Base-by-base conservation (phyloP, 2,888 invertebrate genomes). In the Phalangium opilio region DNA sequence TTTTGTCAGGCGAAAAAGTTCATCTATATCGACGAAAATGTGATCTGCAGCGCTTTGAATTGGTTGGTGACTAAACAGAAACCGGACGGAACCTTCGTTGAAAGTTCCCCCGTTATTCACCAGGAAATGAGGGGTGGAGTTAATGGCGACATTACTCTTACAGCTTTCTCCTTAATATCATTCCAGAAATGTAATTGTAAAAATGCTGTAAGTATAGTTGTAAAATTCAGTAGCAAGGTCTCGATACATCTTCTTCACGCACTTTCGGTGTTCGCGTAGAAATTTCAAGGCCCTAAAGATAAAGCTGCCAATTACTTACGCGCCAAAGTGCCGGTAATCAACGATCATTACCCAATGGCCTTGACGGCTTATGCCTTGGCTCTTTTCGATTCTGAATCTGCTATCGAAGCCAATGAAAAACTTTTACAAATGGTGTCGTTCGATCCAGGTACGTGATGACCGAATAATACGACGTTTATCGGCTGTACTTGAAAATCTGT, bases 331-430 rank as follows among this genome's bases (percentile, higher is more conserved):
- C 48, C 41, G 1, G 42, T 44, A 2, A 48, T 50, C 8, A 50
- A 50, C 12, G 49, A 55, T 14, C 48, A 53, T 3, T 53, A 53
- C 27, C 36, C 48, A 7, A 43, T 52, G n/a, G 55, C 58, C 8
- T 33, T 58, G n/a, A 43, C 51, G 8, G 55, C 57, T 2, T 57
- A 57, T 44, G 51, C 55, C 15, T 43, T 58, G 14, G 46, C 54
- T 35, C 36, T 54, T 11, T 41, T 46, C 18, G 36, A 47, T 38
- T 50, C 46, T 20, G 48, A 44, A 1, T 17, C 47, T 32, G 50
- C 42, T 14, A 17, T 43, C 11, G 49, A 44, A 17, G 50, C 52
- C 3, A 40, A 52, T 34, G 44, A 47, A 11, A 52, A 44, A 40
- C 20, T 52, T 7, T 14, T 48, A 12, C 19, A 19, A 2, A 32